Conservation (phyloP, 2,888 invertebrate species). For the Aphodius sticticus region DNA sequence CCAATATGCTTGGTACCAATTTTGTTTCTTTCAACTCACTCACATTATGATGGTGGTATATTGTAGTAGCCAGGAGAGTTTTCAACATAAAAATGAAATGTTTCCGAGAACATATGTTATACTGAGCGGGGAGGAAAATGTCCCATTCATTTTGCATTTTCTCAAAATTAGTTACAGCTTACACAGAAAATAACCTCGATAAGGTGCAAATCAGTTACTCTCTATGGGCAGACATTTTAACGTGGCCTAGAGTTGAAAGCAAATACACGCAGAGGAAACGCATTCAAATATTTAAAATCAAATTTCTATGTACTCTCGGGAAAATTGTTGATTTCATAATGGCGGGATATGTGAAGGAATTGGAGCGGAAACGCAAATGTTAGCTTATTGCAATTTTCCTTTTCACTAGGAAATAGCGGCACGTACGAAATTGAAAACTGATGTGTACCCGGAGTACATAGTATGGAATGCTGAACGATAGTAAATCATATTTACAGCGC, state of each 20-base stretch:
- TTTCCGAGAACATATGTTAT: no score
- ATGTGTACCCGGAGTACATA: not conserved
- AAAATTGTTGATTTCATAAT: not conserved
- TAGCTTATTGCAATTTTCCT: slow-evolving; percentile 4
- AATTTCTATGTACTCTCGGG: not conserved
- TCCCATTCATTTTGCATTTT: no score
- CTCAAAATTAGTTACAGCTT: no score
- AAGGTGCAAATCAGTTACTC: no score
- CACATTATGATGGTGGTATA: no score
- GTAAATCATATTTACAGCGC: slow-evolving; percentile 4
- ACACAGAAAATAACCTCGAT: no score
- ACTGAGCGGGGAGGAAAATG: no score
- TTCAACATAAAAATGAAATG: no score
- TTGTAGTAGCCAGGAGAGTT: no score
- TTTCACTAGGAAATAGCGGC: not conserved
- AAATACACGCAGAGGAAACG: not conserved
- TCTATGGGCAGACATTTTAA: no score
- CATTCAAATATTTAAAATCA: not conserved
- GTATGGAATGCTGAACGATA: not conserved
- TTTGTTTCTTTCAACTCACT: no score
- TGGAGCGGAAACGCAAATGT: not conserved
- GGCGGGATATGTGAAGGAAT: not conserved
- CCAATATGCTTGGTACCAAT: no score
- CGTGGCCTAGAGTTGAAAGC: not conserved
- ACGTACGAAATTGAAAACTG: slow-evolving; percentile 4